These are phyloP conservation scores for Melanchra persicariae DNA, from an alignment of 2,888 invertebrate genomes.

Conservation along the genomic window DNA sequence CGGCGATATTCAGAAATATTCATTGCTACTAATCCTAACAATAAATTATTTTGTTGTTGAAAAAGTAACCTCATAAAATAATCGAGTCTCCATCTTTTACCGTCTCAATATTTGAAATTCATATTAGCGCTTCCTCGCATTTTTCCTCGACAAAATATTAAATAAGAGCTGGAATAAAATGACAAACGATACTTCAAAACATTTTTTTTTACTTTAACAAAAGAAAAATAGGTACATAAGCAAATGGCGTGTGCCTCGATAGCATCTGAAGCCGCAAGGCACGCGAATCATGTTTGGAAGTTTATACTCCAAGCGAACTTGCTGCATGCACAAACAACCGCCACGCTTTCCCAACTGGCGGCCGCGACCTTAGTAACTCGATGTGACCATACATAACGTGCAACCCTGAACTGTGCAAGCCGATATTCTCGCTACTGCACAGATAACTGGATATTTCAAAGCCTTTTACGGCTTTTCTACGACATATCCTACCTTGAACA, in stretches of 20 bases:
- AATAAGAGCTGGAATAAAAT: constrained; percentile 10
- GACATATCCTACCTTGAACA: constrained; percentile 24
- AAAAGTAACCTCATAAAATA: background rate
- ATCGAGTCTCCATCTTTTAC: constrained; percentile 4
- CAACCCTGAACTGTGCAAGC: constrained; percentile 51
- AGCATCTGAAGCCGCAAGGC: constrained; percentile 41
- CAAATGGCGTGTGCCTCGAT: constrained; percentile 47
- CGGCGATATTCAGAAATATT: constrained; percentile 26
- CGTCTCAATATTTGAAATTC: constrained; percentile 34
- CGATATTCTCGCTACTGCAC: constrained; percentile 41
- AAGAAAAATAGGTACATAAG: constrained; percentile 34
- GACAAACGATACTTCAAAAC: constrained; percentile 16
- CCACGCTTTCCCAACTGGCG: constrained; percentile 27
- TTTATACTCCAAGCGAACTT: constrained; percentile 36
- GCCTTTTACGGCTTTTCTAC: constrained; percentile 30
- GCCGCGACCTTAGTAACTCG: constrained; percentile 49
- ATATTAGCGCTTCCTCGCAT: background rate
- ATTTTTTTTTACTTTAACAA: constrained; percentile 7
- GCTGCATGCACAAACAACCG: constrained; percentile 24
- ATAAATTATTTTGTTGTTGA: background rate
- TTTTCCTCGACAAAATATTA: constrained; percentile 15
- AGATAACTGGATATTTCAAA: constrained; percentile 31
- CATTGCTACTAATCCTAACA: background rate
- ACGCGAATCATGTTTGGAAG: constrained; percentile 37
- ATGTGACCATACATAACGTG: constrained; percentile 39